These are phyloP conservation scores for Erythrocercus mccallii DNA, from an alignment of 2,113 vertebrate species.

Conservation along the genomic window DNA sequence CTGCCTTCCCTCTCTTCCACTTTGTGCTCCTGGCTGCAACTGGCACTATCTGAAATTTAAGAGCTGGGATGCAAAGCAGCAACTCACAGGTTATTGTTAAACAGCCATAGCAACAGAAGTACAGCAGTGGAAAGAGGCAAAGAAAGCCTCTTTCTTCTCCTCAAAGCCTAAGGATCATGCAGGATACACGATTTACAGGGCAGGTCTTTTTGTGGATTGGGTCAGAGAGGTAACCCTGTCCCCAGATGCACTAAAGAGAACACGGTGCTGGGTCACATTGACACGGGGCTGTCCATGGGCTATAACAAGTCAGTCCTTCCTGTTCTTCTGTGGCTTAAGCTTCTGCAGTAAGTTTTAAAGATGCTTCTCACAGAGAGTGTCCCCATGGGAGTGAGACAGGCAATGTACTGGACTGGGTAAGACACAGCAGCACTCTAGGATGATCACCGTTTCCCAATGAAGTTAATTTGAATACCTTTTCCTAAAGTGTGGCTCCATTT, in stretches of 20 bases:
- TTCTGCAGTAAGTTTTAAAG: background rate
- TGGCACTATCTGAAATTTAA: rapidly evolving
- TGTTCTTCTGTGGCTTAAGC: background rate
- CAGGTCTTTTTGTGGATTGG: background rate
- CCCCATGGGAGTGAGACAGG: background rate
- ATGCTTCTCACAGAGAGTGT: background rate
- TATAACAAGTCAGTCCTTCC: background rate
- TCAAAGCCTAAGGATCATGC: background rate
- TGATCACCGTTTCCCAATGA: background rate
- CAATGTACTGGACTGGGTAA: background rate
- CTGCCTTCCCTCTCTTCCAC: background rate
- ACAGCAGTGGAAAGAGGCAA: background rate
- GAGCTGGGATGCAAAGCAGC: background rate
- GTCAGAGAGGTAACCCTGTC: background rate
- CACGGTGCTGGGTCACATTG: background rate
- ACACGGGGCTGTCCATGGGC: rapidly evolving
- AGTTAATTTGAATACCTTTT: background rate
- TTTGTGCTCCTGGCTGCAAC: rapidly evolving
- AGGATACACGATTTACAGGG: background rate
- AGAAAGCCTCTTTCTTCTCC: background rate
- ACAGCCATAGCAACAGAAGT: background rate
- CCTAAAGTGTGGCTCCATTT: background rate
- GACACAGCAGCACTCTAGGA: background rate
- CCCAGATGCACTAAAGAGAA: background rate
- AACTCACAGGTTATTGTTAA: background rate